These are phyloP conservation scores for Salvator merianae DNA, from an alignment of 2,113 vertebrate species.

Conservation along the genomic window DNA sequence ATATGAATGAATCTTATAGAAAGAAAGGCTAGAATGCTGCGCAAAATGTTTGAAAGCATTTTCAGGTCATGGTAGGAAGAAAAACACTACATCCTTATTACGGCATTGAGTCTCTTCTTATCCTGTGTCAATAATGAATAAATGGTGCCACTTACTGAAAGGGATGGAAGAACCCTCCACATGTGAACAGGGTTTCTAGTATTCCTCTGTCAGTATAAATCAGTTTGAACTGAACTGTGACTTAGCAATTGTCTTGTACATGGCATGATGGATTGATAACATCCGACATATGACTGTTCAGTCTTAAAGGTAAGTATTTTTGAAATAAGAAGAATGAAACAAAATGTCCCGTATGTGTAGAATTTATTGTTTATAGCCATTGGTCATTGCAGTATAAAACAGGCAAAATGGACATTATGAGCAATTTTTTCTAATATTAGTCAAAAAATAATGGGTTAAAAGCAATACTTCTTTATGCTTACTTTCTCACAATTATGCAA, in stretches of 20 bases:
- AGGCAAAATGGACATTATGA: background rate
- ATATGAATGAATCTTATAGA: background rate
- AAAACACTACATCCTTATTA: background rate
- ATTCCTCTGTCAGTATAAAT: background rate
- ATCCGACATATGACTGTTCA: background rate
- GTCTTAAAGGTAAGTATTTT: background rate
- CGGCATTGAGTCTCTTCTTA: background rate
- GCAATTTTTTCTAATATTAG: background rate
- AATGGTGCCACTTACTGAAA: slow-evolving; percentile 14
- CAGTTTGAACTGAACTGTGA: background rate
- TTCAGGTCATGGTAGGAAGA: background rate
- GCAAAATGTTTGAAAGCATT: background rate
- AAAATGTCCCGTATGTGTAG: background rate
- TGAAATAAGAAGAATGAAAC: no score
- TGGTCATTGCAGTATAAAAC: background rate
- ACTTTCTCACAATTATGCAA: background rate
- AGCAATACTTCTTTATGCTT: no score
- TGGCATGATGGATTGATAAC: background rate
- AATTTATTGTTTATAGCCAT: background rate
- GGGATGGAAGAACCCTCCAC: background rate
- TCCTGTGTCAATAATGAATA: slow-evolving; percentile 2
- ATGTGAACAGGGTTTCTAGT: background rate
- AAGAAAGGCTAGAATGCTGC: background rate
- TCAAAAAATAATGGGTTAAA: no score
- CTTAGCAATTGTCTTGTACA: background rate